These are phyloP conservation scores for Allobates femoralis DNA, from an alignment of 2,797 vertebrate genomes.

Conservation along the genomic window DNA sequence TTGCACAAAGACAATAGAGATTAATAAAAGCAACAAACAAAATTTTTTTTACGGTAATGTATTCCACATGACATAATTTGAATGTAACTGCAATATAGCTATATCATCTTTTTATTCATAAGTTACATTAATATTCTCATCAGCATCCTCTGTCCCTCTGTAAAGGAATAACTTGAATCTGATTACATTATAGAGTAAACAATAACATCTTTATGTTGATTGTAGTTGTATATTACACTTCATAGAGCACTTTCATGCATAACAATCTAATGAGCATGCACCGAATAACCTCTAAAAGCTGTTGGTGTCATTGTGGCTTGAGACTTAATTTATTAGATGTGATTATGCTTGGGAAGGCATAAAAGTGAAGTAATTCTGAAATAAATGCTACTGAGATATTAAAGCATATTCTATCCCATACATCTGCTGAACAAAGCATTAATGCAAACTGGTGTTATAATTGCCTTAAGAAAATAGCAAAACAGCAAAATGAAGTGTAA, in stretches of 20 bases:
- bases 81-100: not conserved
- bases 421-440: slow-evolving; percentile 61
- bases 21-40: not conserved
- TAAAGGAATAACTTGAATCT: slow-evolving; percentile 30
- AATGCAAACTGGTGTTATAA: slow-evolving; percentile 53
- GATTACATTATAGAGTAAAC: slow-evolving; percentile 53
- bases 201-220: slow-evolving; percentile 54
- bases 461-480: slow-evolving; percentile 51
- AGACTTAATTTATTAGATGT: slow-evolving; percentile 62
- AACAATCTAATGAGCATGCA: slow-evolving; percentile 55
- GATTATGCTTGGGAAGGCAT: slow-evolving; percentile 62
- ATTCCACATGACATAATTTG: not conserved
- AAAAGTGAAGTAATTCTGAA: slow-evolving; percentile 58
- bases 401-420: slow-evolving; percentile 43
- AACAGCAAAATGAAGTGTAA: slow-evolving; percentile 53
- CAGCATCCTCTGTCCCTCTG: not conserved
- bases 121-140: not conserved
- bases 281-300: slow-evolving; percentile 61
- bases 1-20: not conserved
- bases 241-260: slow-evolving; percentile 45
- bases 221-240: slow-evolving; percentile 35
- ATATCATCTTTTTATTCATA: slow-evolving; percentile 11
- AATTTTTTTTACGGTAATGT: not conserved
- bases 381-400: slow-evolving; percentile 52
- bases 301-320: slow-evolving; percentile 58